Base-by-base conservation (phyloP, 2,888 invertebrate genomes). In the Tinea trinotella region DNA sequence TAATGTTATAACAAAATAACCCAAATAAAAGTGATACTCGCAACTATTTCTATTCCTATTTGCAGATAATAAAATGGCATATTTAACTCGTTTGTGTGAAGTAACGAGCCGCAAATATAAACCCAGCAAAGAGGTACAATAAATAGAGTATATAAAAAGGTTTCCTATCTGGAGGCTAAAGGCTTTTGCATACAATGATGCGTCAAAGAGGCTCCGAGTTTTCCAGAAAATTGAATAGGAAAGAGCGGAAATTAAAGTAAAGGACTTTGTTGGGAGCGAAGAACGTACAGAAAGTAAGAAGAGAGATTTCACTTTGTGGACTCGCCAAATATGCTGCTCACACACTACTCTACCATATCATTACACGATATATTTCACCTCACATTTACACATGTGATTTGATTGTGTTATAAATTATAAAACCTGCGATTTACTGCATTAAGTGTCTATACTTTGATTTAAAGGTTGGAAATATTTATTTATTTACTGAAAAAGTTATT, bases 161-260 rank as follows among this genome's bases (percentile, higher is more conserved):
- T 13, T 40, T n/a, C 22, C 9, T 24, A n/a, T n/a, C 24, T 24
- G n/a, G 24, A 24, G 50, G 50, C 24, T 50, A 50, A 50, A 50
- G 50, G 24, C 50, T 50, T 50, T 50, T 50, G 50, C 50, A 50
- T 50, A 50, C 50, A 24, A 24, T 24, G 50, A 50, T 50, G 50
- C 50, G 50, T 50, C 50, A 50, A 50, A 50, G 50, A 24, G 50
- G 50, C 50, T 50, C 24, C 50, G 50, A 50, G 50, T 50, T 50
- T 50, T 50, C 50, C 50, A 50, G 50, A 50, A 50, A 50, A 50
- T 50, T 50, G 24, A 50, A 50, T 24, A 20, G 50, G 18, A 24
- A 20, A 24, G 50, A 50, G 50, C 50, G 50, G 50, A 50, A 50
- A 50, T 50, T 50, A 50, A 50, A 50, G 50, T 50, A 50, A 50